Evolutionary conservation across 2,888 invertebrate genomes (phyloP).

Genomic region (Xestia xanthographa): DNA sequence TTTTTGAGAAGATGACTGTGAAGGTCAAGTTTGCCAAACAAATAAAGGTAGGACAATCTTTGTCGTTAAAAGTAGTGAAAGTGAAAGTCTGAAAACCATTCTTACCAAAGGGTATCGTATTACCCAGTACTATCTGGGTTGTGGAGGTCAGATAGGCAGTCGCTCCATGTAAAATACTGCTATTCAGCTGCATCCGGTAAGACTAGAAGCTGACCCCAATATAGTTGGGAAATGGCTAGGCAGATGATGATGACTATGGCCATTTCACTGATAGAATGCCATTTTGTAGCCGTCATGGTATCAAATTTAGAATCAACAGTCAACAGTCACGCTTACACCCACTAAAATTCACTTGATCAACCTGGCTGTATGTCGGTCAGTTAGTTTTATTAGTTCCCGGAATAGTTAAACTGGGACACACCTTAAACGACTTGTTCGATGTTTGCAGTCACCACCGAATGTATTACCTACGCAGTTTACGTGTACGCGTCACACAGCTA

Average conservation of each 20-base stretch:
- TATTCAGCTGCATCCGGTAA: too few species aligned
- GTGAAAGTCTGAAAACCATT: too few species aligned
- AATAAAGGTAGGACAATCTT: background rate
- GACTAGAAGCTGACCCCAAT: too few species aligned
- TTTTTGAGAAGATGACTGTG: background rate
- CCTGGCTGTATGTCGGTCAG: too few species aligned
- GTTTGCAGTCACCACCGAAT: constrained; percentile 20
- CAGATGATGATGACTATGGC: too few species aligned
- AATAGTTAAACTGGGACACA: constrained; percentile 3
- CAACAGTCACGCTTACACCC: background rate
- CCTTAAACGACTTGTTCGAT: constrained; percentile 22
- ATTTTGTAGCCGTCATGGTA: background rate
- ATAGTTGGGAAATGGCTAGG: too few species aligned
- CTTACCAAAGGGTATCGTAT: too few species aligned
- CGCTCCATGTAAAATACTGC: too few species aligned
- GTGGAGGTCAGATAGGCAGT: too few species aligned
- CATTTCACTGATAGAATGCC: background rate
- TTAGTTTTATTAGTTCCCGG: background rate
- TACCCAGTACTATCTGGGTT: too few species aligned
- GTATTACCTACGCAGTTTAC: constrained; percentile 13
- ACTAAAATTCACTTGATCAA: background rate
- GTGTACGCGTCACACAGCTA: constrained; percentile 20
- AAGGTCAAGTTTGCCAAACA: background rate
- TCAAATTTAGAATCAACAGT: background rate
- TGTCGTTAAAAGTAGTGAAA: too few species aligned